Evolutionary conservation across 35 echinoderm and acorn worm species (phyloP), one percentile per base, ranked within the genome.

Genomic region (Ophioderma brevispina): DNA sequence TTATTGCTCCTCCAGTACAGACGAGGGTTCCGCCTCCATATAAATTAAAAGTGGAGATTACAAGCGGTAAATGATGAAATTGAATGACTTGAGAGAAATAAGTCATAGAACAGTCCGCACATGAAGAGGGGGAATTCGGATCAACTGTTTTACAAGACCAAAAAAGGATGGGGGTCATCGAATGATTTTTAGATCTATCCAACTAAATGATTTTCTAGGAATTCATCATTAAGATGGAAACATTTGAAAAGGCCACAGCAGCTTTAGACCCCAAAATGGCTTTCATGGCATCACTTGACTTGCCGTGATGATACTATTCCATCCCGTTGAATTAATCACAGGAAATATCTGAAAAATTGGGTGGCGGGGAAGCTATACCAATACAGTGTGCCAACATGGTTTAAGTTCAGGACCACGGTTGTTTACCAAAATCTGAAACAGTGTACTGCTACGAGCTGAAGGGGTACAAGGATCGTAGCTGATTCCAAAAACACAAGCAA

Each of bases 221-320:
- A 92, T 88, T 40, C 80, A 84, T 32, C 90, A 96, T 92, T 96
- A 96, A 92, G 43, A 95, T 95, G 89, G 94, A 96, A 79, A 55
- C 63, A 80, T 86, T 70, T 18, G n/a, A n/a, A 3, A 70, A 25
- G 2, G 59, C 59, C 10, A 18, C 28, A 70, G n/a, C 15, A 25
- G 59, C 23, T n/a, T 70, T 15, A 25, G 10, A 6, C 4, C 59
- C 15, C 15, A 25, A 70, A 70, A 70, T 25, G 2, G 59, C 28
- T 70, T n/a, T 25, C 59, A 83, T 46, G 81, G 25, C 81, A 23
- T 52, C 40, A n/a, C 43, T 52, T 0, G 43, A 43, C 81, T 96
- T n/a, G n/a, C 38, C 84, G 92, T 39, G 94, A 96, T 42, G 94
- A 18, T 93, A 96, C 35, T 96, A 85, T 79, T 79, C 79, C 23